Evolutionary conservation across 2,888 invertebrate species (phyloP).

Genomic region (Scrobipalpa atriplicella): DNA sequence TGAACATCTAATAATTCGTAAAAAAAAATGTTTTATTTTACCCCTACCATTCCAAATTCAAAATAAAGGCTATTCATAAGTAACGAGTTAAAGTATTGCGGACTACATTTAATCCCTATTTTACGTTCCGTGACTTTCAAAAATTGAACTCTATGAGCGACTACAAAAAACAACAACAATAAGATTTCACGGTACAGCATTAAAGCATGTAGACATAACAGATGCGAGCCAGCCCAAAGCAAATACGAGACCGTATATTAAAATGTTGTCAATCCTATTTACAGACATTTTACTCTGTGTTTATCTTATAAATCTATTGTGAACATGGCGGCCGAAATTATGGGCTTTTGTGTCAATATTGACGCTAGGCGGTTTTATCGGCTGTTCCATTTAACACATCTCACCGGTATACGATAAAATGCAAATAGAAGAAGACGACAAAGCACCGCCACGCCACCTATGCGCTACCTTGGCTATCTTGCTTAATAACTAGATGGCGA

Average conservation of each 20-base stretch:
- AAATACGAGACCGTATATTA: conserved; percentile 80
- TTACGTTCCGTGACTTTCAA: neutral
- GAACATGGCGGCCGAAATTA: conserved; percentile 79
- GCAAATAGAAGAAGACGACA: conserved; percentile 40
- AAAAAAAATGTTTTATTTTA: too few relatives aligned
- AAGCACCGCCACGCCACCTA: neutral
- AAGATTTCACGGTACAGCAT: conserved; percentile 80
- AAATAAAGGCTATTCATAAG: neutral
- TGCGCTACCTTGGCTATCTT: conserved; percentile 39
- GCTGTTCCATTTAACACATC: conserved; percentile 78
- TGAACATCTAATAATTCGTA: too few relatives aligned
- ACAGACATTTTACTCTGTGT: conserved; percentile 81
- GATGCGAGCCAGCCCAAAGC: conserved; percentile 71
- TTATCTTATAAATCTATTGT: conserved; percentile 83
- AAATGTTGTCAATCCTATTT: conserved; percentile 82
- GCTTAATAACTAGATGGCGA: conserved; percentile 60
- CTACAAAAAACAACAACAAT: conserved; percentile 72
- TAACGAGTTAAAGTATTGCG: conserved; percentile 1
- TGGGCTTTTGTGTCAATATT: conserved; percentile 81
- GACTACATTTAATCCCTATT: neutral
- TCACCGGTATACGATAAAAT: conserved; percentile 58
- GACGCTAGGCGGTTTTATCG: conserved; percentile 69
- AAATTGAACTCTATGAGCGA: conserved; percentile 44
- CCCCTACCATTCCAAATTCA: too few relatives aligned
- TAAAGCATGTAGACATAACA: conserved; percentile 81